Conservation (phyloP, 2,113 vertebrate species). For the Mugil cephalus region DNA sequence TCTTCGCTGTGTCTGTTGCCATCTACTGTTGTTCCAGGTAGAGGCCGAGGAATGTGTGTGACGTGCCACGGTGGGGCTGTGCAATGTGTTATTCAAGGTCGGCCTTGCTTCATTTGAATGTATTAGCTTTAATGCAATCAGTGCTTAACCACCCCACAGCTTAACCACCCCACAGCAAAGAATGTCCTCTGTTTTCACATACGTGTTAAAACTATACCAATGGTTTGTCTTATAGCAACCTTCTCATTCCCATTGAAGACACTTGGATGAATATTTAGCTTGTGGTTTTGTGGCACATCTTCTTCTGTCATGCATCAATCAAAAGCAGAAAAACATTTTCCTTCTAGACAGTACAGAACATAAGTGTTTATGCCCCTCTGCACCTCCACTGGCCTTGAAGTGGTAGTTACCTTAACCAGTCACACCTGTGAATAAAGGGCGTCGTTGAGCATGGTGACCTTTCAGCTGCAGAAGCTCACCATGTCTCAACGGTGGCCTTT, state of each 20-base stretch:
- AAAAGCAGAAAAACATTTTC: neutral
- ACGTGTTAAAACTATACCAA: neutral
- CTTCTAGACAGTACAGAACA: too few species aligned
- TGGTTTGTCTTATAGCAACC: slow-evolving; percentile 3
- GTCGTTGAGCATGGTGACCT: too few species aligned
- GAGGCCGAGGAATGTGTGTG: slow-evolving; percentile 20
- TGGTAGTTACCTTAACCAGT: too few species aligned
- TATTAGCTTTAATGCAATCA: slow-evolving; percentile 31
- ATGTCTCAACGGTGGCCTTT: too few species aligned
- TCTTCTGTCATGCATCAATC: neutral
- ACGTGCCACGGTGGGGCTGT: slow-evolving; percentile 26
- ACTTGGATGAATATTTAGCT: neutral
- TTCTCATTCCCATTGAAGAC: neutral
- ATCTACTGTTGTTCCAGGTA: slow-evolving; percentile 38
- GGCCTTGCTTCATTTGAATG: slow-evolving; percentile 44
- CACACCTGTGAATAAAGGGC: too few species aligned
- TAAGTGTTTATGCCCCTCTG: neutral
- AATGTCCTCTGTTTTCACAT: neutral
- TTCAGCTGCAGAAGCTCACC: too few species aligned
- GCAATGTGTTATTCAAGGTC: slow-evolving; percentile 59
- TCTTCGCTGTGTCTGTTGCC: slow-evolving; percentile 16
- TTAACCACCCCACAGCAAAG: slow-evolving; percentile 18
- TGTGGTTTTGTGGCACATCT: neutral
- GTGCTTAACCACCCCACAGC: slow-evolving; percentile 17
- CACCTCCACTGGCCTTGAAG: too few species aligned